phyloP scores from a whole-genome alignment of 2,797 vertebrate species.

The Paguma larvata region DNA sequence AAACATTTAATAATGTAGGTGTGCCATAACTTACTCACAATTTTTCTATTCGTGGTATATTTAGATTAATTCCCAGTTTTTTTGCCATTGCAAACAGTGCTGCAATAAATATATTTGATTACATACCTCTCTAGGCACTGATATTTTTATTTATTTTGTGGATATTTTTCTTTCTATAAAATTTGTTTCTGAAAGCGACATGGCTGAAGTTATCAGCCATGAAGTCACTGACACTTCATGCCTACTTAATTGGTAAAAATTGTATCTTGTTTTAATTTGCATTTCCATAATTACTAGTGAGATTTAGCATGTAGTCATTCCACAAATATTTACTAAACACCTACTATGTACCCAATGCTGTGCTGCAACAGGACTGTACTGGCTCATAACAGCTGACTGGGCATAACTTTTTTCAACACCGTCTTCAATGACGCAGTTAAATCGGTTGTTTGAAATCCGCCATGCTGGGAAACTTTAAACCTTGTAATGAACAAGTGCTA shows the following conservation, averaged over 20 bases:
- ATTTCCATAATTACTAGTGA: neutral
- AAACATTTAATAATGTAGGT: neutral
- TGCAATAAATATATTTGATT: neutral
- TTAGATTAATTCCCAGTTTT: neutral
- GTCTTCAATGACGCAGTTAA: neutral
- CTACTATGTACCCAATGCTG: neutral
- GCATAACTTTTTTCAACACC: neutral
- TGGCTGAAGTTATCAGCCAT: neutral
- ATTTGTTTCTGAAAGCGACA: neutral
- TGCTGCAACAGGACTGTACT: neutral
- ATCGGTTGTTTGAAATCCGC: neutral
- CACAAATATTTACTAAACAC: neutral
- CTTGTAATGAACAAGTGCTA: neutral
- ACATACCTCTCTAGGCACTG: neutral
- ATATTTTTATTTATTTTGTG: neutral
- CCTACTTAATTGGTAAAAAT: neutral
- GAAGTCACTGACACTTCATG: neutral
- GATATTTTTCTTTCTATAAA: neutral
- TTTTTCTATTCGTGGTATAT: neutral
- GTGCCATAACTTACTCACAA: neutral
- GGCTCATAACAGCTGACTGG: too few species aligned
- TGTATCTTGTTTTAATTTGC: neutral
- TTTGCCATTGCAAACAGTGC: neutral
- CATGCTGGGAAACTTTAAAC: neutral
- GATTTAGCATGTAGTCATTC: neutral